Evolutionary conservation across 2,797 vertebrate genomes (phyloP).

Genomic region (Mionectes olivaceus): DNA sequence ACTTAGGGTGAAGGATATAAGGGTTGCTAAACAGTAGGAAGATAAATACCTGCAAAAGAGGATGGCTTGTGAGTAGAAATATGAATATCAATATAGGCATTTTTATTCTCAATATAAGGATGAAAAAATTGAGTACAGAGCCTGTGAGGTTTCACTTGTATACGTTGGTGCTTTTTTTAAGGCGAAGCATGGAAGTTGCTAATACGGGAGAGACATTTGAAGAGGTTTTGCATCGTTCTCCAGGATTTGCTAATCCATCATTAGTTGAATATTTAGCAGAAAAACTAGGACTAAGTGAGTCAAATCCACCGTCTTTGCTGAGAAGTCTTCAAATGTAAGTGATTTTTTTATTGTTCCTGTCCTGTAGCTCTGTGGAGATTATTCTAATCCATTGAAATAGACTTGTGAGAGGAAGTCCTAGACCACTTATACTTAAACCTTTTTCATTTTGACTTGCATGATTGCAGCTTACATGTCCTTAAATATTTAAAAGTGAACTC

Average conservation of each 20-base stretch:
- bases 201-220: slow-evolving; percentile 87
- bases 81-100: fast-evolving
- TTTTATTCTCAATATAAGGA: background rate
- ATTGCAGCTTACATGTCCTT: background rate
- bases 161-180: slow-evolving; percentile 30
- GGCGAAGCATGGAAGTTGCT: slow-evolving; percentile 84
- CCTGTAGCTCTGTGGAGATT: slow-evolving; percentile 1
- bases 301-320: slow-evolving; percentile 92
- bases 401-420: background rate
- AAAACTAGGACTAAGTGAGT: slow-evolving; percentile 91
- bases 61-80: background rate
- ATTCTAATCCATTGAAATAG: slow-evolving; percentile 14
- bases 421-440: background rate
- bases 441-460: background rate
- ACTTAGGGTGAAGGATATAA: background rate
- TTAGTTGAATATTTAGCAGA: slow-evolving; percentile 91
- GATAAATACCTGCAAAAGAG: fast-evolving
- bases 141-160: background rate
- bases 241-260: slow-evolving; percentile 93
- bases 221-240: slow-evolving; percentile 85
- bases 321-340: slow-evolving; percentile 93
- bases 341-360: background rate
- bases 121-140: background rate
- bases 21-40: background rate
- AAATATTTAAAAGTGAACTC: background rate